Evolutionary conservation across 1,140 invertebrate genomes (phyloP).

Genomic region (Lepidostoma basale): DNA sequence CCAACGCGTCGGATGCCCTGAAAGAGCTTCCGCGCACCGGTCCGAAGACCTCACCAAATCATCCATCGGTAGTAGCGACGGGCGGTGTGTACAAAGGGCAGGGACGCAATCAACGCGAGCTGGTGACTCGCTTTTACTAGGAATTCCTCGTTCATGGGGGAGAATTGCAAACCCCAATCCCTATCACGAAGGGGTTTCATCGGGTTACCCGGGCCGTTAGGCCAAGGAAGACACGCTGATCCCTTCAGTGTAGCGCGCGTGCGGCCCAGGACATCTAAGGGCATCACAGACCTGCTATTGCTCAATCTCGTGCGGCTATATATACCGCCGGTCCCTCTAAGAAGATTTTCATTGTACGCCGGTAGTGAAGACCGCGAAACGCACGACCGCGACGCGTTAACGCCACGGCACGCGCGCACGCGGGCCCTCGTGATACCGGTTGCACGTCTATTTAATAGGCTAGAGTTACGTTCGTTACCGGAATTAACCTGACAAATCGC

Average conservation of each 20-base stretch:
- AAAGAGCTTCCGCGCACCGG: conserved; percentile 62
- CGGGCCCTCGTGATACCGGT: conserved; percentile 51
- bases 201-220: conserved; percentile 76
- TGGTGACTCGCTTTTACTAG: conserved; percentile 86
- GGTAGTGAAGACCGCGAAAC: conserved; percentile 67
- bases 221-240: conserved; percentile 73
- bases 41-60: conserved; percentile 79
- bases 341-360: conserved; percentile 66
- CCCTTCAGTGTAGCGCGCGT: conserved; percentile 83
- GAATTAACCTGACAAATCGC: conserved; percentile 90
- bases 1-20: conserved; percentile 61
- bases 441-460: conserved; percentile 71
- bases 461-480: conserved; percentile 83
- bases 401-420: no score
- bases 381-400: conserved; percentile 46
- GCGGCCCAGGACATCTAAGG: conserved; percentile 82
- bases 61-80: conserved; percentile 88
- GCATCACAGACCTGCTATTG: conserved; percentile 87
- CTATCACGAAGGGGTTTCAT: conserved; percentile 80
- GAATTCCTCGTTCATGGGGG: conserved; percentile 86
- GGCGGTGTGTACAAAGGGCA: conserved; percentile 90
- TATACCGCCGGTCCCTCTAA: conserved; percentile 70
- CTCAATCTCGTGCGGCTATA: conserved; percentile 74
- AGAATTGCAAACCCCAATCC: conserved; percentile 84
- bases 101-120: conserved; percentile 85